Base-by-base conservation (phyloP, 37 sponge, comb jelly and placozoan species). In the Ephydatia muelleri region DNA sequence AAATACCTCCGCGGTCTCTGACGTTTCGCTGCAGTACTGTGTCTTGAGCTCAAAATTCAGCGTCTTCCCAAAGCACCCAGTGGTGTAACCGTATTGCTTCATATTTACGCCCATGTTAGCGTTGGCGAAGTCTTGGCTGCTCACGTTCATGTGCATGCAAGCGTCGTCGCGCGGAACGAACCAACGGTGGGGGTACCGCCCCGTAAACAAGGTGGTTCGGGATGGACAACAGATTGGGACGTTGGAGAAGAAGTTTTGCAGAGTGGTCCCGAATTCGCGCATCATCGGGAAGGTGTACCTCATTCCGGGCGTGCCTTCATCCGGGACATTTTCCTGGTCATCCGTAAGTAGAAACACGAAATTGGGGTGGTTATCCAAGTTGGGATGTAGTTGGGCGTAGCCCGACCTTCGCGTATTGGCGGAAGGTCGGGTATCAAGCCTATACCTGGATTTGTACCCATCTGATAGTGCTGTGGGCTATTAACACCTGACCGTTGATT, bases 161-260 rank as follows among this genome's bases (percentile, higher is more conserved):
- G 72, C 81, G 0, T 70, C 73, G 38, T 65, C 77, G 2, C 37
- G 29, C 13, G 38, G 66, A 26, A 70, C 48, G 33, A 81, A 82
- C 81, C 80, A 92, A 75, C 91, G 90, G 86, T 94, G 94, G 11
- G 91, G 79, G 39, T 91, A 90, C 26, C 67, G 38, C 11, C 94
- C 94, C 25, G 70, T 85, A 36, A 94, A 65, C 40, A 89, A 75
- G 6, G 91, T 88, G 38, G 94, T 74, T 14, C 94, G 77, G 27
- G 88, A 88, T 2, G 94, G 94, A 85, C 94, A 94, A 81, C 94
- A 94, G 8, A 94, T 89, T 0, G 94, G 94, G 16, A 91, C 90
- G 83, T 89, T 93, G 32, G 87, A 90, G 71, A 84, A 94, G 77
- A 90, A 87, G 86, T 94, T 87, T 22, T 67, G 65, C 28, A 94